Percentiles rank a stretch among this genome's conserved stretches.
phyloP scores from a whole-genome alignment of 2,888 invertebrate species.

The Cepaea hortensis region DNA sequence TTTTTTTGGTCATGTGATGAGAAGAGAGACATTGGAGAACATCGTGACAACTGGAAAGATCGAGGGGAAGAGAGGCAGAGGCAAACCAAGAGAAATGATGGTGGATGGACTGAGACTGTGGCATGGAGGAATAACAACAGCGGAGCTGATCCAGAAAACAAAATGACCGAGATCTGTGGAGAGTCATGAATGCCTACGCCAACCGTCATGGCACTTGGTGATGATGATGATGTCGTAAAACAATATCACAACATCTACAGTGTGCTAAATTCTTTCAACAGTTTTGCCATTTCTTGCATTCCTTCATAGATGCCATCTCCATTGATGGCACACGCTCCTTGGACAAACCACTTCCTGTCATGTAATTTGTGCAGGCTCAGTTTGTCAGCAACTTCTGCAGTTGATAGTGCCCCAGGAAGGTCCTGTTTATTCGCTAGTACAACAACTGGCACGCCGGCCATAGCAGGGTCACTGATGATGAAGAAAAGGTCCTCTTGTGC shows the following conservation, averaged over 20 bases:
- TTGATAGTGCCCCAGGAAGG: constrained; percentile 68
- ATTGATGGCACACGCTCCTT: constrained; percentile 71
- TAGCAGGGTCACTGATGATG: constrained; percentile 66
- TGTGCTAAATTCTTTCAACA: constrained; percentile 70
- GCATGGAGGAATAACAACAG: too few species aligned
- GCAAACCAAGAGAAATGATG: too few species aligned
- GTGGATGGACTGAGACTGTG: too few species aligned
- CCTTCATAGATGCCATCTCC: constrained; percentile 75
- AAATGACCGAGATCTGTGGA: too few species aligned
- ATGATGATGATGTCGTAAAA: too few species aligned
- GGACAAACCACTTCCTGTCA: constrained; percentile 73
- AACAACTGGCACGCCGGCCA: constrained; percentile 74
- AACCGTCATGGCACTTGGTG: too few species aligned
- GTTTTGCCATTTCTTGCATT: constrained; percentile 70
- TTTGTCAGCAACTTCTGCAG: constrained; percentile 66
- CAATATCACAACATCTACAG: neutral
- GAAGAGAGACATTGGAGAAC: too few species aligned
- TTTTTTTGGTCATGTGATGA: too few species aligned
- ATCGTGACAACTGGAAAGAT: too few species aligned
- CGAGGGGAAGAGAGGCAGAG: too few species aligned
- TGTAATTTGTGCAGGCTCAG: constrained; percentile 64
- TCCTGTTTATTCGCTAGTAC: constrained; percentile 76
- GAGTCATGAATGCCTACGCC: too few species aligned
- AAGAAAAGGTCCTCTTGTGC: constrained; percentile 70
- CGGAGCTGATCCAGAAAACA: too few species aligned